These are phyloP conservation scores for Coccyzus lansbergi DNA, from an alignment of 2,797 vertebrate species.

Conservation along the genomic window DNA sequence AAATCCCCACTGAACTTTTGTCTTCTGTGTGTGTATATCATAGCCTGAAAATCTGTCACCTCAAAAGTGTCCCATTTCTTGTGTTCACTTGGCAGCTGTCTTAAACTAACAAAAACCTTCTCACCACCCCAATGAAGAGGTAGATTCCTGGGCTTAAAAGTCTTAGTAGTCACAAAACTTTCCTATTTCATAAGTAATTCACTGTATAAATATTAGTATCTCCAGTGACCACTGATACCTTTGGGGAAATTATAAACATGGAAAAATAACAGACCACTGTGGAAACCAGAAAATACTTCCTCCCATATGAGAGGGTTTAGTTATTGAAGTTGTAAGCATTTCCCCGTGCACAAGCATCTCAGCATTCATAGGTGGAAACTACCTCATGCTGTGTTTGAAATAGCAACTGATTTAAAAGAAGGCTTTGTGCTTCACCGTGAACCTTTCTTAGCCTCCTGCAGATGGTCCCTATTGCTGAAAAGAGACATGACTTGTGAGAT, in stretches of 20 bases:
- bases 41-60: not conserved
- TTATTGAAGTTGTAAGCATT: constrained; percentile 27
- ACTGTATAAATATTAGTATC: not conserved
- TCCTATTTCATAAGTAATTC: not conserved
- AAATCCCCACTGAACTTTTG: constrained; percentile 71
- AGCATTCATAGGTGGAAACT: constrained; percentile 61
- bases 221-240: not conserved
- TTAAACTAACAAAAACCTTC: constrained; percentile 12
- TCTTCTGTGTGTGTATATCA: not conserved
- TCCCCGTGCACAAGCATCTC: constrained; percentile 16
- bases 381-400: constrained; percentile 63
- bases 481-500: constrained; percentile 46
- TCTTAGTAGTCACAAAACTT: not conserved
- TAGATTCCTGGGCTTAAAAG: not conserved
- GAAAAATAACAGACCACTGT: constrained; percentile 22
- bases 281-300: constrained; percentile 16
- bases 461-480: constrained; percentile 58
- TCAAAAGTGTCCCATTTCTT: not conserved
- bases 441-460: constrained; percentile 66
- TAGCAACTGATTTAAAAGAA: constrained; percentile 64
- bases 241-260: not conserved
- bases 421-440: constrained; percentile 56
- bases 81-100: not conserved
- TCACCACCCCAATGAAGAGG: not conserved
- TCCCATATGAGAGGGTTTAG: not conserved